Percentiles rank a stretch among this genome's conserved stretches.
Conservation (phyloP, 2,113 vertebrate species). For the Cnemophilus loriae region DNA sequence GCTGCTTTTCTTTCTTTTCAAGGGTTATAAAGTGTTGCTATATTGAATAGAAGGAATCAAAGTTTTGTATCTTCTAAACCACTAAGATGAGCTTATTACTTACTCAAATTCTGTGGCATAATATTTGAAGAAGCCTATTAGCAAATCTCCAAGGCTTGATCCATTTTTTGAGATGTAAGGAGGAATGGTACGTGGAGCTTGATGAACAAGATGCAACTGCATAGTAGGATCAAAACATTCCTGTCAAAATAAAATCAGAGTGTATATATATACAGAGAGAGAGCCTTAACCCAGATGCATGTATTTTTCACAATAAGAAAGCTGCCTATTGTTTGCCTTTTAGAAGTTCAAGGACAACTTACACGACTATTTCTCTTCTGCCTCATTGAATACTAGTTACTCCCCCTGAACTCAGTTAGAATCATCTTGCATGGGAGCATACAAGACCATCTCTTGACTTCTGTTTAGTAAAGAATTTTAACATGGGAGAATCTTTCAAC, state of each 20-base stretch:
- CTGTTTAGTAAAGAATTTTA: not conserved
- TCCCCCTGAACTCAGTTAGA: not conserved
- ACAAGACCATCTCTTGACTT: not conserved
- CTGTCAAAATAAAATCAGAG: conserved; percentile 70
- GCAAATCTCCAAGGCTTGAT: conserved; percentile 86
- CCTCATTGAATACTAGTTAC: not conserved
- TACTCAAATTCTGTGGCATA: conserved; percentile 93
- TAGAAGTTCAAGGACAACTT: not conserved
- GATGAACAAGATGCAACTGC: conserved; percentile 86
- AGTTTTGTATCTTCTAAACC: not conserved
- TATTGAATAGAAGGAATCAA: not conserved
- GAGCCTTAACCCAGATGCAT: not conserved
- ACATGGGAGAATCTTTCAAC: not conserved
- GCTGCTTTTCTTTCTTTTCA: not conserved
- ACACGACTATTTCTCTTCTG: not conserved
- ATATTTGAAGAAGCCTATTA: conserved; percentile 92
- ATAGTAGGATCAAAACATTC: conserved; percentile 84
- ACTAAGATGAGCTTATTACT: conserved; percentile 36
- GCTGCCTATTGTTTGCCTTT: not conserved
- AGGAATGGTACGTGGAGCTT: conserved; percentile 78
- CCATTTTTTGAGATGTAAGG: conserved; percentile 85
- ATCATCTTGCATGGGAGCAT: not conserved
- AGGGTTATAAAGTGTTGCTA: not conserved
- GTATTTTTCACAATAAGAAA: not conserved
- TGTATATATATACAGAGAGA: not conserved